phyloP scores from a whole-genome alignment of 1,140 invertebrate species.

The Saccostrea echinata region DNA sequence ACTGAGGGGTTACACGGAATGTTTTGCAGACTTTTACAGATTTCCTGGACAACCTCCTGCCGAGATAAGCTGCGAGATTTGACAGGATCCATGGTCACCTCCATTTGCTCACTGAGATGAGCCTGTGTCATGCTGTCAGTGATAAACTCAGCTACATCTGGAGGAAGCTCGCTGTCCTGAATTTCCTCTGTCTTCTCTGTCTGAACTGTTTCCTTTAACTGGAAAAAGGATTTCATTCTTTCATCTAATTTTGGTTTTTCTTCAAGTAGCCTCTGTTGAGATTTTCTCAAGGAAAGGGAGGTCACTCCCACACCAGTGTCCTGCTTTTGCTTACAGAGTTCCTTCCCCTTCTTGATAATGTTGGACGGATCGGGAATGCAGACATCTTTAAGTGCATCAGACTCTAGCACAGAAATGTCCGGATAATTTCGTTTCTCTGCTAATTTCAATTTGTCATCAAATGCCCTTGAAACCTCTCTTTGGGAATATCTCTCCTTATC shows the following conservation, averaged over 20 bases:
- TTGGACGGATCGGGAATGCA: conserved; percentile 42
- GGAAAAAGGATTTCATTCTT: conserved; percentile 59
- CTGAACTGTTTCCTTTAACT: conserved; percentile 30
- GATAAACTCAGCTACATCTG: conserved; percentile 69
- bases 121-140: conserved; percentile 61
- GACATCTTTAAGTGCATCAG: conserved; percentile 62
- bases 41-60: conserved; percentile 13
- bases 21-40: conserved; percentile 30
- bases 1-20: conserved; percentile 3
- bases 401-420: conserved; percentile 63
- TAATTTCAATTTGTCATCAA: conserved; percentile 30
- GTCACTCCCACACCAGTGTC: conserved; percentile 61
- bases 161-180: conserved; percentile 60
- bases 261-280: conserved; percentile 62
- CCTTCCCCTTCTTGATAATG: conserved; percentile 28
- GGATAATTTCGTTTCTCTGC: conserved; percentile 47
- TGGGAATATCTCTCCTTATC: conserved; percentile 27
- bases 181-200: neutral
- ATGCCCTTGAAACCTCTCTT: neutral
- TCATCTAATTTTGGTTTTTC: conserved; percentile 62
- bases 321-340: conserved; percentile 35
- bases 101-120: neutral
- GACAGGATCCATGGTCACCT: neutral
- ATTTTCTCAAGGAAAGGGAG: conserved; percentile 53
- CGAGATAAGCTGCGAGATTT: neutral